Conservation (phyloP, 2,113 vertebrate species). For the Ochotona curzoniae region DNA sequence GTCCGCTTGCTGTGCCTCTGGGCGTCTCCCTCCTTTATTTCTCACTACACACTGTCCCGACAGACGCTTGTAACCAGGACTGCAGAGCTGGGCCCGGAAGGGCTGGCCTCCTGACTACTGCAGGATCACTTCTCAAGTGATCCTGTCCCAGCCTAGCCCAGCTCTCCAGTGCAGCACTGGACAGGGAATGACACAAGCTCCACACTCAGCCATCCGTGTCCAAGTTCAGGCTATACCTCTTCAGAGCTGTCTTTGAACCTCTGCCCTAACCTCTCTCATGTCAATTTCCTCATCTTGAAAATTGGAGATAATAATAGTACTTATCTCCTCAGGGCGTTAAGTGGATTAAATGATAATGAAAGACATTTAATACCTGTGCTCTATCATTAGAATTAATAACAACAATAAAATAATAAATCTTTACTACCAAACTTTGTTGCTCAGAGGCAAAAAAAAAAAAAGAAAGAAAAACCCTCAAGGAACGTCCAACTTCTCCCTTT, state of each 20-base stretch:
- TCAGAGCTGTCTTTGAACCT: background rate
- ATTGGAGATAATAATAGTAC: slow-evolving; percentile 73
- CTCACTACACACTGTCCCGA: background rate
- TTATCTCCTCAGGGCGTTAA: slow-evolving; percentile 66
- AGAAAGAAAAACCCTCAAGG: background rate
- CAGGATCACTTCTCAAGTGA: slow-evolving; percentile 24
- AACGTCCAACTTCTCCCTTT: background rate
- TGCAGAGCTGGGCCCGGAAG: background rate
- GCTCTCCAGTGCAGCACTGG: background rate
- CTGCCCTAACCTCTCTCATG: background rate
- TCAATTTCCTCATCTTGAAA: slow-evolving; percentile 72
- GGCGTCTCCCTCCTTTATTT: background rate
- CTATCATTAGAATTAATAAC: slow-evolving; percentile 70
- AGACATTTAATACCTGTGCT: slow-evolving; percentile 57
- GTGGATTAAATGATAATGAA: slow-evolving; percentile 68
- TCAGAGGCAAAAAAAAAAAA: slow-evolving; percentile 50
- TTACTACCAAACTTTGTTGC: slow-evolving; percentile 52
- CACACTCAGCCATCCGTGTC: background rate
- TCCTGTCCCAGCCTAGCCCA: background rate
- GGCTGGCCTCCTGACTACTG: background rate
- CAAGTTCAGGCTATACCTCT: background rate
- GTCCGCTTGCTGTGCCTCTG: background rate
- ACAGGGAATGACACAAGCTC: background rate
- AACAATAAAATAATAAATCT: slow-evolving; percentile 76
- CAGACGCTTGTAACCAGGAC: background rate